Conservation (phyloP, 2,888 invertebrate species). For the Leptopterna dolabrata region DNA sequence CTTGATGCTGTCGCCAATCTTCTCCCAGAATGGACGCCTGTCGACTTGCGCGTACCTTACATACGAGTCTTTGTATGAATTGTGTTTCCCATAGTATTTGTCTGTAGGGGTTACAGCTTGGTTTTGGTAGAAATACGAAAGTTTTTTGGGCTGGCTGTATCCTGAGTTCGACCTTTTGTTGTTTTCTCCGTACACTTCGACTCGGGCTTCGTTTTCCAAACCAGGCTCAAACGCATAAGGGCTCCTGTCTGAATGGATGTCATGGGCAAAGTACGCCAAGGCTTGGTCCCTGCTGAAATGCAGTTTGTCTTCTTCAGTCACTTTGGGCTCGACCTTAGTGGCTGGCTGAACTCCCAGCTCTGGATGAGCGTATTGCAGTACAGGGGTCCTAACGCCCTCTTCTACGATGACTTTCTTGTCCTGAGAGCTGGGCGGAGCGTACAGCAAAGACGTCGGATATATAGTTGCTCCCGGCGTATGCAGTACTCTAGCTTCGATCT, state of each 20-base stretch:
- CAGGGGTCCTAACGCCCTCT: constrained; percentile 79
- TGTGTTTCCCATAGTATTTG: constrained; percentile 65
- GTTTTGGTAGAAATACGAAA: constrained; percentile 59
- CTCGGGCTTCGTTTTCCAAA: constrained; percentile 62
- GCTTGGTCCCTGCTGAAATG: constrained; percentile 62
- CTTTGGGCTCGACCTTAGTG: constrained; percentile 36
- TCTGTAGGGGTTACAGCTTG: constrained; percentile 51
- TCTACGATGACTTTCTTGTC: constrained; percentile 70
- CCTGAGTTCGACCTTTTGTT: constrained; percentile 60
- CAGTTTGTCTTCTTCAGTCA: constrained; percentile 56
- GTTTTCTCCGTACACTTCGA: constrained; percentile 60
- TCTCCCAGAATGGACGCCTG: constrained; percentile 76
- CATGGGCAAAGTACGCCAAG: constrained; percentile 69
- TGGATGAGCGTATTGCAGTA: constrained; percentile 83
- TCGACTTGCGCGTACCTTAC: constrained; percentile 66
- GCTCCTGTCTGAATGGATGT: constrained; percentile 71
- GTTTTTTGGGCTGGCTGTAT: constrained; percentile 60
- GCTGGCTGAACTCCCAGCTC: constrained; percentile 80
- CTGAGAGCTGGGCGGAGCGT: constrained; percentile 71
- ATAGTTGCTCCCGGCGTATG: constrained; percentile 73
- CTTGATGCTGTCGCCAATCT: constrained; percentile 76
- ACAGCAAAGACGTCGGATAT: constrained; percentile 76
- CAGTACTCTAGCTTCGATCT: constrained; percentile 78
- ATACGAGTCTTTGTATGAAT: constrained; percentile 63
- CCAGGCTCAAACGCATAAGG: constrained; percentile 70